Percentiles rank a stretch among this genome's conserved stretches.
Conservation (phyloP, 2,797 vertebrate species). For the Craterocephalus amniculus region DNA sequence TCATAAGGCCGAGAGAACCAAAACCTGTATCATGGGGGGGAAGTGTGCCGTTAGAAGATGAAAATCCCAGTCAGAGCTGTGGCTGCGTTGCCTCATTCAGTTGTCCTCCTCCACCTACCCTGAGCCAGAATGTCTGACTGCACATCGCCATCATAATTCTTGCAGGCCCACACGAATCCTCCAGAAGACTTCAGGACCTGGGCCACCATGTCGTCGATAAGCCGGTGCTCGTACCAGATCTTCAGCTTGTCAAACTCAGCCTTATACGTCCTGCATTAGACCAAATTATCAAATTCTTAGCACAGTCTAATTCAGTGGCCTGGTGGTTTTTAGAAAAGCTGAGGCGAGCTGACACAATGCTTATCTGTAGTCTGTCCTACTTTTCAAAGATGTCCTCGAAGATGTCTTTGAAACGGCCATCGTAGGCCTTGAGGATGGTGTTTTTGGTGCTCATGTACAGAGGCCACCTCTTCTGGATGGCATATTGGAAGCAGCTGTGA, state of each 20-base stretch:
- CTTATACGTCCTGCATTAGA: slow-evolving; percentile 88
- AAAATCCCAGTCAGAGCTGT: background rate
- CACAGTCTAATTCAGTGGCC: background rate
- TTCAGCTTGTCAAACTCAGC: slow-evolving; percentile 92
- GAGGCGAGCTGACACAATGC: background rate
- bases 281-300: background rate
- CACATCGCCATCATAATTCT: slow-evolving; percentile 97
- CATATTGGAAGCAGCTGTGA: slow-evolving; percentile 98
- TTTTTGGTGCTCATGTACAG: slow-evolving; percentile 99
- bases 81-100: background rate
- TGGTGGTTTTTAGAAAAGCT: background rate
- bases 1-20: slow-evolving; percentile 95
- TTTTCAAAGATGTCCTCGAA: slow-evolving; percentile 94
- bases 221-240: slow-evolving; percentile 98
- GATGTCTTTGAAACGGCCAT: slow-evolving; percentile 96
- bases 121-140: slow-evolving; percentile 98
- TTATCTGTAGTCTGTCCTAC: slow-evolving; percentile 70
- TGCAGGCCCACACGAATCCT: slow-evolving; percentile 97
- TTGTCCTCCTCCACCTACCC: slow-evolving; percentile 73
- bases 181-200: slow-evolving; percentile 95
- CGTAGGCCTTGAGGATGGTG: slow-evolving; percentile 96
- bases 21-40: slow-evolving; percentile 84
- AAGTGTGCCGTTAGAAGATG: background rate
- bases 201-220: slow-evolving; percentile 98
- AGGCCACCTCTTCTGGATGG: slow-evolving; percentile 94